These are phyloP conservation scores for Spea hammondii DNA, from an alignment of 2,797 vertebrate species.

Conservation along the genomic window DNA sequence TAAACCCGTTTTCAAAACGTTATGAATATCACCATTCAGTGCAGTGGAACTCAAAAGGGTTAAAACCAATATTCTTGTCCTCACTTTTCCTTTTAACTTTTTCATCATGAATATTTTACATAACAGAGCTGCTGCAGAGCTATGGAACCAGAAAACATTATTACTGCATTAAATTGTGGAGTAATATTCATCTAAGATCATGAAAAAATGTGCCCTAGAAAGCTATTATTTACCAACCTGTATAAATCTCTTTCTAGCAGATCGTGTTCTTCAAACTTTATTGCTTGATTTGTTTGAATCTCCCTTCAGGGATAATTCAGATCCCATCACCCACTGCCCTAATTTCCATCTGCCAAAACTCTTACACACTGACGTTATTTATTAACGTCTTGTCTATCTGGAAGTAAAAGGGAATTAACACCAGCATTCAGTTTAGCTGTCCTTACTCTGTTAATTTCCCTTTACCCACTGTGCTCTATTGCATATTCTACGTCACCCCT, in stretches of 20 bases:
- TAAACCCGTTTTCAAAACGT: too few relatives aligned
- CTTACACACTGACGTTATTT: constrained; percentile 10
- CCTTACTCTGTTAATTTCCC: neutral
- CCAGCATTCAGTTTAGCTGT: constrained; percentile 7
- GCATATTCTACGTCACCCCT: constrained; percentile 27
- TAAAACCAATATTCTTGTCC: neutral
- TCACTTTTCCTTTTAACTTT: neutral
- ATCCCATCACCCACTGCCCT: constrained; percentile 11
- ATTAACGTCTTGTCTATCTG: constrained; percentile 9
- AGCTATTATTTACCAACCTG: constrained; percentile 12
- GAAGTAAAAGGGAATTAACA: constrained; percentile 14
- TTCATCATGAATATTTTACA: constrained; percentile 14
- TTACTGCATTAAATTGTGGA: constrained; percentile 14
- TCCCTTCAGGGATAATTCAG: neutral
- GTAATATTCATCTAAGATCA: constrained; percentile 18
- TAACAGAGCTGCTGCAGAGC: neutral
- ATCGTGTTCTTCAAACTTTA: constrained; percentile 11
- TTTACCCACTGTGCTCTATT: constrained; percentile 10
- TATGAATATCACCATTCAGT: too few relatives aligned
- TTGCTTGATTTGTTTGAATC: constrained; percentile 6
- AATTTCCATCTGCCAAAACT: constrained; percentile 9
- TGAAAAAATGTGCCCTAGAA: constrained; percentile 17
- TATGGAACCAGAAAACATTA: neutral
- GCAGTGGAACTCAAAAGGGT: too few relatives aligned
- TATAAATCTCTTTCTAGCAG: constrained; percentile 5